Evolutionary conservation across 2,797 vertebrate species (phyloP), one percentile per base, ranked within the genome.

Genomic region (Silurus aristotelis): DNA sequence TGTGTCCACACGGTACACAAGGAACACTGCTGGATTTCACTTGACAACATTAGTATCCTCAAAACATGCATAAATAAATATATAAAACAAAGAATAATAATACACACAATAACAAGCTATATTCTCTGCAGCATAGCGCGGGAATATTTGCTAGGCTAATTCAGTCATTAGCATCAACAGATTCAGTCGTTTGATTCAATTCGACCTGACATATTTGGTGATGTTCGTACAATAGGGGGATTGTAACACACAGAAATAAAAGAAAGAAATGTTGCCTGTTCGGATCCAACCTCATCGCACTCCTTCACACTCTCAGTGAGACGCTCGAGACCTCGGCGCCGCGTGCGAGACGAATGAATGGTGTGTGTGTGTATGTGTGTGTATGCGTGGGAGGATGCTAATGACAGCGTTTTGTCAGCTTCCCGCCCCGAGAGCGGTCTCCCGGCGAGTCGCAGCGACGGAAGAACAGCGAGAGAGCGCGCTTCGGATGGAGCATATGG

Each of bases 381-480:
- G 91, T 19, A 43, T 20, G 48, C 38, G 77, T 81, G 13, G 80
- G 80, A 82, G 80, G 91, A 85, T 89, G 84, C 89, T 90, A 92
- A 95, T 94, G 93, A 94, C 82, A 84, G 20, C 87, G 86, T 93
- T 94, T 93, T 93, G 92, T 93, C 90, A 93, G 92, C 91, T 91
- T 91, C 80, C 70, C 22, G 68, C 84, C 83, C 84, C 52, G 67
- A 73, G 84, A 58, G 66, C 82, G 58, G 55, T 93, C 90, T 92
- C 89, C 89, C 87, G 91, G 92, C 90, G 91, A 88, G 90, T 87
- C 76, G 72, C 68, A 80, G 77, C 55, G n/a, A 61, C 25, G 14
- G 43, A 70, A 70, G 17, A 82, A 56, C 79, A 31, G 46, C 31
- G 9, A 82, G 48, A 38, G 64, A 27, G n/a, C 38, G 19, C 14